Evolutionary conservation across 1,140 invertebrate species (phyloP), one percentile per base, ranked within the genome.

Genomic region (Drosophila tropicalis): DNA sequence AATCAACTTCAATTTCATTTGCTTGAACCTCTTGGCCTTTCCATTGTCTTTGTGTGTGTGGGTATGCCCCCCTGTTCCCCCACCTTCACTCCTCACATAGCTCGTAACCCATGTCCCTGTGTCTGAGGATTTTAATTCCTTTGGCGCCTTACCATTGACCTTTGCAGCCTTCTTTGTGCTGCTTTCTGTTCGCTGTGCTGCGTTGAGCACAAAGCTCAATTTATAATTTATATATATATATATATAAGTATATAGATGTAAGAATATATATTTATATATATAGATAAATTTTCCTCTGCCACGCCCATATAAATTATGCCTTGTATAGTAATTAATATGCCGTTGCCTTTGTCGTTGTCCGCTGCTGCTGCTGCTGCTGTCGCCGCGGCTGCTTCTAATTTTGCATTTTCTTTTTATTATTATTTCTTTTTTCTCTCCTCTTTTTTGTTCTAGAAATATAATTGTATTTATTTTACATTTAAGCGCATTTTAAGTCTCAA

Each of bases 401-500:
- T 89, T 73, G 64, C 80, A 86, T 86, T 89, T 79, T 76, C 44
- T 51, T 76, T 76, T 64, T 58, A 22, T 7, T 51, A 22, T 22
- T 51, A 22, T 22, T 51, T 51, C 22, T 17, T 51, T n/a, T 79
- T 76, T 22, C 6, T 22, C 19, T 51, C 19, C 19, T 51, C 19
- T 62, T 64, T 64, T 64, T 44, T 64, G 70, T 66, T 72, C 64
- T 72, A 76, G 62, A 73, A 79, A 89, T 81, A 84, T 87, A 87
- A 87, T 87, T 87, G 82, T 87, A 87, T 87, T 87, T 87, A 87
- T 87, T 87, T 89, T 87, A 82, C 81, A 80, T 89, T 87, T 84
- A 89, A 89, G 85, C 80, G 85, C 77, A 78, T 87, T 89, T 89
- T 80, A 89, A 89, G 75, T 89, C 84, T 60, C 78, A 77, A 89